These are phyloP conservation scores for Ptilonorhynchus violaceus DNA, from an alignment of 2,113 vertebrate genomes.

Conservation along the genomic window DNA sequence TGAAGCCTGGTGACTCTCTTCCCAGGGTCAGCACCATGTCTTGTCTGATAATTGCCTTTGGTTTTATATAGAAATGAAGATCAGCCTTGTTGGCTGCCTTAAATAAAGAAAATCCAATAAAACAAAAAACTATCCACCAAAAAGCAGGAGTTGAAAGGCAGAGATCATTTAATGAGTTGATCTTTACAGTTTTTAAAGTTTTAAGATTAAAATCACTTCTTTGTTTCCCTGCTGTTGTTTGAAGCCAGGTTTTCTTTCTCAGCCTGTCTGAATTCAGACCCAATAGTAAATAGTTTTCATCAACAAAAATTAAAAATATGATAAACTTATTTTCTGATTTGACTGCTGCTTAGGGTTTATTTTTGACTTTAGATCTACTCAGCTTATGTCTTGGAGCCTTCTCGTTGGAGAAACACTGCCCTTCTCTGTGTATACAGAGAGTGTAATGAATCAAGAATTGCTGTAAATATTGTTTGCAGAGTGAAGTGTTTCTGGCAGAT, in stretches of 20 bases:
- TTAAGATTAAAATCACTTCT: neutral
- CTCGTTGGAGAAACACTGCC: neutral
- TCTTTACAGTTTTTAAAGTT: neutral
- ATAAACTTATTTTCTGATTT: neutral
- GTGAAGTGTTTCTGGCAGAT: slow-evolving; percentile 34
- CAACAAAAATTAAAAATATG: neutral
- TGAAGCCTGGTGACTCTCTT: neutral
- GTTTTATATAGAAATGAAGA: neutral
- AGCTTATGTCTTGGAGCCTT: neutral
- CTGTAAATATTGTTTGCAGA: slow-evolving; percentile 19
- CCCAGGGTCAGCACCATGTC: neutral
- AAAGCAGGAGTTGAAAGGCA: neutral
- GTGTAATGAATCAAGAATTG: neutral
- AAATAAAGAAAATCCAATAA: neutral
- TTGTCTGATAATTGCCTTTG: neutral
- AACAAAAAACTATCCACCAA: fast-evolving
- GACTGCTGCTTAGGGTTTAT: neutral
- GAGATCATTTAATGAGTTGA: neutral
- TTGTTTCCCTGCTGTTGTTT: neutral
- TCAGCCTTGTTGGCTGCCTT: neutral
- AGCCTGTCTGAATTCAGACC: neutral
- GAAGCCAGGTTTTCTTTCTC: neutral
- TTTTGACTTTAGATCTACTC: neutral
- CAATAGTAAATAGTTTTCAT: neutral
- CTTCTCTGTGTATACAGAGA: neutral